phyloP scores from a whole-genome alignment of 92 coral and sea anemone species.

The Epizoanthus illoricatus region DNA sequence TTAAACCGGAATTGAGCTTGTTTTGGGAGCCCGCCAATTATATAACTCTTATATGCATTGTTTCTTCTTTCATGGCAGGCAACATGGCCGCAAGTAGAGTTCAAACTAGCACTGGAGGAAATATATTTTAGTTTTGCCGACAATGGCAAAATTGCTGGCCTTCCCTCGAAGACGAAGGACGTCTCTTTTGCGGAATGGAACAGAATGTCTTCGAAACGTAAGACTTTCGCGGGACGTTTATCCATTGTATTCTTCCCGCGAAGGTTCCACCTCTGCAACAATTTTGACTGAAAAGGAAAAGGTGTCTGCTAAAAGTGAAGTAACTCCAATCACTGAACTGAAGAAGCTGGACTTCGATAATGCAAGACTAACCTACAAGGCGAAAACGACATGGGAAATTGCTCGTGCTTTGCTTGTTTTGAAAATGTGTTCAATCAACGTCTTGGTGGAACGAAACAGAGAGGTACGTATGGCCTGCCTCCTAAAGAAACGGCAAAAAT shows the following conservation, averaged over 20 bases:
- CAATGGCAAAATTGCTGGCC: conserved; percentile 12
- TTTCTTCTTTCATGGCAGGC: no score
- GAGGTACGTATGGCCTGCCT: conserved; percentile 55
- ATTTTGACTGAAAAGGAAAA: conserved; percentile 16
- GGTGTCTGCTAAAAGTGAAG: conserved; percentile 1
- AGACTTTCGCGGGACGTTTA: conserved; percentile 13
- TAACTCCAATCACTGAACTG: not conserved
- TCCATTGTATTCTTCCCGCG: not conserved
- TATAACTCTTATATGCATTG: not conserved
- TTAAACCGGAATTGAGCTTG: not conserved
- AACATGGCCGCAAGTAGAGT: not conserved
- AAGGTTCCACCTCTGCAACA: conserved; percentile 1
- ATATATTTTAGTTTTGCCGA: not conserved
- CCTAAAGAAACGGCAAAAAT: no score
- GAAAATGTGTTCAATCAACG: conserved; percentile 78
- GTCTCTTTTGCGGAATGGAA: conserved; percentile 9
- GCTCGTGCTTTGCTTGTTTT: conserved; percentile 84
- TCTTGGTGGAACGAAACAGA: conserved; percentile 83
- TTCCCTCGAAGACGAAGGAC: conserved; percentile 9
- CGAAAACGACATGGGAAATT: conserved; percentile 91
- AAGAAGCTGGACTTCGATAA: conserved; percentile 66
- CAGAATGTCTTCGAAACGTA: not conserved
- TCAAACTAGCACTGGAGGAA: not conserved
- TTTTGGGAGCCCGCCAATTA: not conserved
- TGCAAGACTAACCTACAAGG: conserved; percentile 69